These are phyloP conservation scores for Globodera rostochiensis DNA, from an alignment of 1,140 invertebrate species.

Conservation along the genomic window DNA sequence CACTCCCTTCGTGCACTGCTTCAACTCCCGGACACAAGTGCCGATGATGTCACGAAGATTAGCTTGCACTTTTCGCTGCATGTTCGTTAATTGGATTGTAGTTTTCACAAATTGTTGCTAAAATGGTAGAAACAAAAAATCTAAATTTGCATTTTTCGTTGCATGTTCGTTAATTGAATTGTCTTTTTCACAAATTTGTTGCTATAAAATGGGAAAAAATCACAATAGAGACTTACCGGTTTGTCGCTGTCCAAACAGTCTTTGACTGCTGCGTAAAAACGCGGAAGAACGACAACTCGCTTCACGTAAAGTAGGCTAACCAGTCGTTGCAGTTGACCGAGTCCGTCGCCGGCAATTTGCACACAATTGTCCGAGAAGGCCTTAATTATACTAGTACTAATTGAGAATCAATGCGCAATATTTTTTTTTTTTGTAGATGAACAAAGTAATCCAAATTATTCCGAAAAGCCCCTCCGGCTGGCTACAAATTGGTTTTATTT, in stretches of 20 bases:
- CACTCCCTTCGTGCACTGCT: conserved; percentile 50
- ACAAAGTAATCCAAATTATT: too few species aligned
- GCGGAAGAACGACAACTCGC: conserved; percentile 49
- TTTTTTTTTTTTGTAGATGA: background rate
- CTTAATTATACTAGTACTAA: conserved; percentile 19
- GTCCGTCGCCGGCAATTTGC: conserved; percentile 40
- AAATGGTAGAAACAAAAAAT: conserved; percentile 45
- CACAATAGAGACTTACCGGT: background rate
- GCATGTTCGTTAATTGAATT: too few species aligned
- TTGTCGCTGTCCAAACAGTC: conserved; percentile 46
- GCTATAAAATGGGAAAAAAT: too few species aligned
- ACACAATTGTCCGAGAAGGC: conserved; percentile 57
- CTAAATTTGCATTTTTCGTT: background rate
- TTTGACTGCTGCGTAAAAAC: conserved; percentile 53
- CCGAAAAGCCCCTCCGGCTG: too few species aligned
- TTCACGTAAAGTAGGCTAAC: conserved; percentile 52
- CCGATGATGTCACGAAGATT: conserved; percentile 56
- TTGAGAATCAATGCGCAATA: background rate
- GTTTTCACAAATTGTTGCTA: conserved; percentile 55
- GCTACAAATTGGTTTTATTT: too few species aligned
- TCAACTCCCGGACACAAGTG: conserved; percentile 58
- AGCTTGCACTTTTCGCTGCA: conserved; percentile 45
- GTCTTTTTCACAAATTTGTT: too few species aligned
- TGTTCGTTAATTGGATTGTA: conserved; percentile 42
- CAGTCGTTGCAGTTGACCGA: conserved; percentile 61